Conservation (phyloP, 2,888 invertebrate genomes). For the Drosophila mimica region DNA sequence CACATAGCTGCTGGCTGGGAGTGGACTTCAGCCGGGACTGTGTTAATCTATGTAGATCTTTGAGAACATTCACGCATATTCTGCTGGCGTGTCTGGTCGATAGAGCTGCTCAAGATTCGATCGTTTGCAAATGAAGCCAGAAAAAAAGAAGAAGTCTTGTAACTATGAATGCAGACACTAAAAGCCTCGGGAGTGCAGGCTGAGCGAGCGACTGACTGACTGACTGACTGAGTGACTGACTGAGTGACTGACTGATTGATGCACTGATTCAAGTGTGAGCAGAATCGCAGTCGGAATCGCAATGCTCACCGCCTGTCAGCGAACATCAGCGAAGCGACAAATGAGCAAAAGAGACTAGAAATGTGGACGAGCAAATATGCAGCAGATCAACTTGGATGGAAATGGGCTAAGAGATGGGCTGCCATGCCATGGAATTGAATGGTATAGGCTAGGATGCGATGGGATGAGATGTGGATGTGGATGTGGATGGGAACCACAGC, state of each 20-base stretch:
- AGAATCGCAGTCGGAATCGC: slow-evolving; percentile 44
- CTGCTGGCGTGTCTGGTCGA: slow-evolving; percentile 32
- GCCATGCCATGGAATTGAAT: slow-evolving; percentile 7
- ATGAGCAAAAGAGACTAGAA: slow-evolving; percentile 66
- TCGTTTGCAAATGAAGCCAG: slow-evolving; percentile 50
- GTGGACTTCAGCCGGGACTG: slow-evolving; percentile 19
- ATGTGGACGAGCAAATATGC: slow-evolving; percentile 64
- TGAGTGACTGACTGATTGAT: slow-evolving; percentile 52
- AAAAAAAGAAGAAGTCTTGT: slow-evolving; percentile 46
- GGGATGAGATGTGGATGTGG: background rate
- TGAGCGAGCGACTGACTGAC: slow-evolving; percentile 9
- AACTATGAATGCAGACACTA: slow-evolving; percentile 45
- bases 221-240: slow-evolving; percentile 12
- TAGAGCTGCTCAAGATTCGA: slow-evolving; percentile 45
- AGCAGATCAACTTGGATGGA: slow-evolving; percentile 50
- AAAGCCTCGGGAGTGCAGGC: slow-evolving; percentile 31
- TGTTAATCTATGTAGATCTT: slow-evolving; percentile 37
- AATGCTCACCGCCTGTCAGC: slow-evolving; percentile 55
- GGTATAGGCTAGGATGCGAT: slow-evolving; percentile 4
- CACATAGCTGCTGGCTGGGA: slow-evolving; percentile 3
- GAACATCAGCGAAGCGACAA: slow-evolving; percentile 74
- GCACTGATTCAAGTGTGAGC: slow-evolving; percentile 62
- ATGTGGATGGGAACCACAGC: slow-evolving; percentile 44
- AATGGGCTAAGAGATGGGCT: slow-evolving; percentile 38
- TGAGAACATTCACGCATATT: slow-evolving; percentile 35